A percentile compares a stretch with the other conserved stretches of the same genome.
These are phyloP conservation scores for Rhinoraja longicauda DNA, from an alignment of 2,797 vertebrate genomes.

Conservation along the genomic window DNA sequence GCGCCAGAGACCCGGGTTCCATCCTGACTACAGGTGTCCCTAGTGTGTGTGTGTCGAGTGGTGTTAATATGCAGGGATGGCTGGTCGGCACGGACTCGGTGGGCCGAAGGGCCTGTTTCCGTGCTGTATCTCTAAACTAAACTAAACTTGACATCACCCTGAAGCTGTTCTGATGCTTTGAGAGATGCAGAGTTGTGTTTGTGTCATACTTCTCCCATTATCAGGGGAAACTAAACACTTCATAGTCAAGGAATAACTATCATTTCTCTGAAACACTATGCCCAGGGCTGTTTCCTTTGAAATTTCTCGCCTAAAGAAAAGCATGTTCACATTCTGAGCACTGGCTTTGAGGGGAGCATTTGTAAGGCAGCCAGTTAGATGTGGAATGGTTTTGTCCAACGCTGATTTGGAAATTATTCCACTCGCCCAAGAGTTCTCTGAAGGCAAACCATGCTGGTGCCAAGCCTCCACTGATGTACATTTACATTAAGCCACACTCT, in stretches of 20 bases:
- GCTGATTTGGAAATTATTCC: neutral
- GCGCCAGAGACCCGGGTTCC: neutral
- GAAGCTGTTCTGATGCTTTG: neutral
- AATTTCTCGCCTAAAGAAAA: neutral
- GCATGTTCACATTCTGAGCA: neutral
- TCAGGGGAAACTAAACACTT: neutral
- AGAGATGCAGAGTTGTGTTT: neutral
- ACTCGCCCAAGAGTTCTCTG: neutral
- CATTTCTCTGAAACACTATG: neutral
- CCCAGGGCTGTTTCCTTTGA: slow-evolving; percentile 1
- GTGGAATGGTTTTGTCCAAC: neutral
- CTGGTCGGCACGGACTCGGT: no score
- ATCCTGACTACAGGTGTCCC: no score
- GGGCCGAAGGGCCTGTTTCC: no score
- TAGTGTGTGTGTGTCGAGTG: no score
- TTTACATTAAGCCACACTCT: neutral
- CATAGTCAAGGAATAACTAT: neutral
- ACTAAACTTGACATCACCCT: neutral
- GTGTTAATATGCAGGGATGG: no score
- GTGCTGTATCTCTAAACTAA: no score
- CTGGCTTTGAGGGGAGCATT: neutral
- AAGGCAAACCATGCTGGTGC: neutral
- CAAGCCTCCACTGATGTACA: no score
- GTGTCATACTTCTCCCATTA: neutral
- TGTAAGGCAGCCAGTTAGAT: neutral